Conservation (phyloP, 2,888 invertebrate genomes). For the Drosophila macrospina region DNA sequence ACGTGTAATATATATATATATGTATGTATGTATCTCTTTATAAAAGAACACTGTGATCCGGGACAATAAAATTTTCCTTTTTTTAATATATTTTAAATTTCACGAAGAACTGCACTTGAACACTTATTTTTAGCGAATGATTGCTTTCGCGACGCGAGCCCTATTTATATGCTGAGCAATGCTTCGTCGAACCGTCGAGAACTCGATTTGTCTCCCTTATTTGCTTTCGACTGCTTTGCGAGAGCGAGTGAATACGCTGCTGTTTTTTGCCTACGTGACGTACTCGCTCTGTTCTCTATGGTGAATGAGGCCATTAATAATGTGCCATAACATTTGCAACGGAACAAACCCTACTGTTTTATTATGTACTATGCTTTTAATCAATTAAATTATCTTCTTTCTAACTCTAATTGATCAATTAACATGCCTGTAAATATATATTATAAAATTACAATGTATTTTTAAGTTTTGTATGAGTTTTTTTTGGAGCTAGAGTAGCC, state of each 20-base stretch:
- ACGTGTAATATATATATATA: constrained; percentile 8
- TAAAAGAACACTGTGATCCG: constrained; percentile 29
- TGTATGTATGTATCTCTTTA: constrained; percentile 15
- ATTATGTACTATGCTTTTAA: neutral
- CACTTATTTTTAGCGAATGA: constrained; percentile 63
- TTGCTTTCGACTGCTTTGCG: constrained; percentile 5
- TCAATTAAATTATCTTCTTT: too few relatives aligned
- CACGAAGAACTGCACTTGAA: constrained; percentile 56
- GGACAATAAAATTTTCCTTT: constrained; percentile 3
- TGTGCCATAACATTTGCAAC: neutral
- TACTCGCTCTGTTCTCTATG: neutral
- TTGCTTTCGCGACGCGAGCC: neutral
- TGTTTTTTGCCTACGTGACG: constrained; percentile 18
- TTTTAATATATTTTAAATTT: constrained; percentile 10
- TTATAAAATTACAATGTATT: neutral
- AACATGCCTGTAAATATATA: neutral
- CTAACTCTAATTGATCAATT: neutral
- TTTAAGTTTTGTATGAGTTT: neutral
- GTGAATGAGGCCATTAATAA: neutral
- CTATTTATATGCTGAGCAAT: constrained; percentile 59
- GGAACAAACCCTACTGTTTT: neutral
- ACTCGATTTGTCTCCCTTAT: constrained; percentile 42
- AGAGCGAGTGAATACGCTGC: constrained; percentile 40
- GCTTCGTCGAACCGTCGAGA: constrained; percentile 45
- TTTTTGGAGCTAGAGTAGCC: constrained; percentile 5